These are phyloP conservation scores for Melozone crissalis DNA, from an alignment of 2,113 vertebrate genomes.

Conservation along the genomic window DNA sequence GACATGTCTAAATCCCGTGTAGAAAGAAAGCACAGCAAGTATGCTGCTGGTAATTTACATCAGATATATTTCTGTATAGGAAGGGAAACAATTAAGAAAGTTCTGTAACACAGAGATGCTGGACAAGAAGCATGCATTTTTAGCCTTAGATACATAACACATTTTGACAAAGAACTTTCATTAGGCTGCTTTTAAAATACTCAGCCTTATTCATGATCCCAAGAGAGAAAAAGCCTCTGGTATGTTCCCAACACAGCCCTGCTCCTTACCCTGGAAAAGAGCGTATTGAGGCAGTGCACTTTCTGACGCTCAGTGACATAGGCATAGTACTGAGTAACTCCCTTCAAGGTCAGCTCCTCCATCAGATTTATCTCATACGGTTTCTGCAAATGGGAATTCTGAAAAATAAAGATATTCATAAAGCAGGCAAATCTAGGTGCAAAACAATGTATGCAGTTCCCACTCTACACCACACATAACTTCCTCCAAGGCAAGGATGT, in stretches of 20 bases:
- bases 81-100: neutral
- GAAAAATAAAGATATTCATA: neutral
- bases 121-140: neutral
- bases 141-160: neutral
- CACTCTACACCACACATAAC: neutral
- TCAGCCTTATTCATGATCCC: neutral
- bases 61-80: neutral
- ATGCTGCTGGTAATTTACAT: neutral
- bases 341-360: constrained; percentile 99
- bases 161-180: neutral
- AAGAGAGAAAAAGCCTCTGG: neutral
- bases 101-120: neutral
- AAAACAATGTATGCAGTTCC: neutral
- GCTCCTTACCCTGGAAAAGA: constrained; percentile 93
- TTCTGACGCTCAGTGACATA: constrained; percentile 99
- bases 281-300: constrained; percentile 98
- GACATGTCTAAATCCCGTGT: neutral
- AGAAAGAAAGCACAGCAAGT: neutral
- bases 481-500: neutral
- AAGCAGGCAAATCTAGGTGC: neutral
- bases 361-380: constrained; percentile 99
- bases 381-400: constrained; percentile 97
- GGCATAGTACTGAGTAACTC: constrained; percentile 99
- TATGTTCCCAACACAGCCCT: neutral
- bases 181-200: neutral